These are phyloP conservation scores for Microctenopoma lineatum DNA, from an alignment of 2,797 vertebrate species.

Conservation along the genomic window DNA sequence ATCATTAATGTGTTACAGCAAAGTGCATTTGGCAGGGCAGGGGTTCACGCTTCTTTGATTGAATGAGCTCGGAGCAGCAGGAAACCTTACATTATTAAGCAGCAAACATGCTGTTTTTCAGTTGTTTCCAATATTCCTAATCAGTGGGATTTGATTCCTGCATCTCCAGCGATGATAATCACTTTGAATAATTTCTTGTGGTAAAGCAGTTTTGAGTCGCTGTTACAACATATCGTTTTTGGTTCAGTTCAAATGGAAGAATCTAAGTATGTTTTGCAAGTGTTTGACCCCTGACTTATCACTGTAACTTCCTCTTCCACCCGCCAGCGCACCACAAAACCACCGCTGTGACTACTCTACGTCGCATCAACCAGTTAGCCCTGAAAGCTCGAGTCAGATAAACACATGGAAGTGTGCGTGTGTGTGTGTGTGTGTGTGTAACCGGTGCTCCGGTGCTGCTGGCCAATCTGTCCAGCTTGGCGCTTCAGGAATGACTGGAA, in stretches of 20 bases:
- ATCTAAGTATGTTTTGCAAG: slow-evolving; percentile 18
- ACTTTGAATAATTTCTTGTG: neutral
- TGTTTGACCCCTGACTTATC: slow-evolving; percentile 35
- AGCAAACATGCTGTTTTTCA: neutral
- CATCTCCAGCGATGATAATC: neutral
- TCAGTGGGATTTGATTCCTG: slow-evolving; percentile 1
- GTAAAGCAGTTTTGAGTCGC: slow-evolving; percentile 1
- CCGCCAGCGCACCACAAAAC: slow-evolving; percentile 16
- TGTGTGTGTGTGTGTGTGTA: slow-evolving; percentile 31
- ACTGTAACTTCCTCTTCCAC: slow-evolving; percentile 24
- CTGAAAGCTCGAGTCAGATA: slow-evolving; percentile 11
- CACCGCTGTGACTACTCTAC: slow-evolving; percentile 6
- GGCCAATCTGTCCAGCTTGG: slow-evolving; percentile 75
- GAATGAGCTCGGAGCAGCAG: neutral
- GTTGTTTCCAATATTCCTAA: neutral
- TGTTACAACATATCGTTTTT: neutral
- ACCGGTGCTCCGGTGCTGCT: slow-evolving; percentile 66
- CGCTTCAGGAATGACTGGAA: slow-evolving; percentile 84
- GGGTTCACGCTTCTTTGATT: neutral
- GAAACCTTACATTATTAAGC: neutral
- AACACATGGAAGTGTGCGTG: slow-evolving; percentile 18
- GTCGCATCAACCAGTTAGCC: slow-evolving; percentile 7
- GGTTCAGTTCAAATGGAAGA: neutral
- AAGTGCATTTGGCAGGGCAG: neutral
- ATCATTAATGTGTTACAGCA: neutral